Evolutionary conservation across 2,888 invertebrate species (phyloP).

Genomic region (Pseudococcus viburni): DNA sequence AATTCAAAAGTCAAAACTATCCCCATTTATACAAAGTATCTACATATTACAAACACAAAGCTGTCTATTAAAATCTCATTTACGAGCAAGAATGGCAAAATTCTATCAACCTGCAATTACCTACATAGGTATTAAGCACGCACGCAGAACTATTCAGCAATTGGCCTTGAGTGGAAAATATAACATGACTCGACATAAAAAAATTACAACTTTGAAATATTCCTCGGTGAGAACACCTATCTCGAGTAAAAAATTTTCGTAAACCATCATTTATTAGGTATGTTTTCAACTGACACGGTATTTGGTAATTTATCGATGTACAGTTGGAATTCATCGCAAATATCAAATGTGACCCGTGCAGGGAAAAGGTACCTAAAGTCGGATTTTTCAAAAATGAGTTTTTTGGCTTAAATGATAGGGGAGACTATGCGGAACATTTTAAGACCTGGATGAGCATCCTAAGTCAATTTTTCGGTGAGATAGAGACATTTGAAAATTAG

Average conservation of each 20-base stretch:
- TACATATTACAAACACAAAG: background rate
- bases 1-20: too few species aligned
- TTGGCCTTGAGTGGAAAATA: background rate
- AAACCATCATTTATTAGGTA: background rate
- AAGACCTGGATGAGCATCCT: too few species aligned
- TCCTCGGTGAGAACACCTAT: background rate
- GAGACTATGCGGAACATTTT: too few species aligned
- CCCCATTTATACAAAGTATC: too few species aligned
- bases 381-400: too few species aligned
- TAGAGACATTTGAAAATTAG: too few species aligned
- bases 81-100: background rate
- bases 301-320: background rate
- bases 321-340: background rate
- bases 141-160: background rate
- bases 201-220: background rate
- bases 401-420: too few species aligned
- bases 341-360: too few species aligned
- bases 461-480: too few species aligned
- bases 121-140: background rate
- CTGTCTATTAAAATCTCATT: background rate
- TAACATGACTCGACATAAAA: constrained; percentile 8
- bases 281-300: background rate
- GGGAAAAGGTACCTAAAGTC: too few species aligned
- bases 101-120: background rate
- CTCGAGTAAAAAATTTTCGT: background rate